These are phyloP conservation scores for Mycteria americana DNA, from an alignment of 2,797 vertebrate species.

Conservation along the genomic window DNA sequence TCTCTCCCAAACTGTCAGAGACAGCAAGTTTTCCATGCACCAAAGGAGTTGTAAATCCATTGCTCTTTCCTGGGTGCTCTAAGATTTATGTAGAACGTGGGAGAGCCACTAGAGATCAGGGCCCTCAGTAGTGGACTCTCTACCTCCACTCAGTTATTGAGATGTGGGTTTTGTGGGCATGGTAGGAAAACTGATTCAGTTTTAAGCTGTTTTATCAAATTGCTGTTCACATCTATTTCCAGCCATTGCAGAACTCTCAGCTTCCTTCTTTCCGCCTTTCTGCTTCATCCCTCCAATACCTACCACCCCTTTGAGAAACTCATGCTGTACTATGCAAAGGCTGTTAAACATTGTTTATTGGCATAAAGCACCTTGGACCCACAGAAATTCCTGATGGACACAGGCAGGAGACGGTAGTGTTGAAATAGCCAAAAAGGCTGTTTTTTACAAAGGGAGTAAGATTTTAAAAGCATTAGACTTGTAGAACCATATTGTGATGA, in stretches of 20 bases:
- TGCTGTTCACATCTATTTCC: neutral
- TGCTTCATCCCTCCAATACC: neutral
- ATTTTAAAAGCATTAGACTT: neutral
- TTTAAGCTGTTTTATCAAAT: neutral
- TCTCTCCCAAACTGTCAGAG: neutral
- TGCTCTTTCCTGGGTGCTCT: neutral
- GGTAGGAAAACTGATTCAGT: neutral
- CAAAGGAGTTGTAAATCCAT: neutral
- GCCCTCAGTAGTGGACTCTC: neutral
- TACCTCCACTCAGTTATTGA: neutral
- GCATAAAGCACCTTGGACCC: neutral
- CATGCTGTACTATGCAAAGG: neutral
- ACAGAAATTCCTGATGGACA: neutral
- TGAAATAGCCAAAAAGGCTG: neutral
- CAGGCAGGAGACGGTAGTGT: neutral
- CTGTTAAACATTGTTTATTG: neutral
- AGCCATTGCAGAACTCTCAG: neutral
- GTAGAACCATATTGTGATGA: neutral
- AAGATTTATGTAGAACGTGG: accelerated
- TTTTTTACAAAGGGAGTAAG: neutral
- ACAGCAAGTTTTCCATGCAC: neutral
- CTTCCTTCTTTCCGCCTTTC: neutral
- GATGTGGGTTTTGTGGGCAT: neutral
- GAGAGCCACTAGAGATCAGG: neutral
- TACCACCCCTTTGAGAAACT: neutral